phyloP scores from a whole-genome alignment of 2,888 invertebrate genomes.

The Orthosia gothica region DNA sequence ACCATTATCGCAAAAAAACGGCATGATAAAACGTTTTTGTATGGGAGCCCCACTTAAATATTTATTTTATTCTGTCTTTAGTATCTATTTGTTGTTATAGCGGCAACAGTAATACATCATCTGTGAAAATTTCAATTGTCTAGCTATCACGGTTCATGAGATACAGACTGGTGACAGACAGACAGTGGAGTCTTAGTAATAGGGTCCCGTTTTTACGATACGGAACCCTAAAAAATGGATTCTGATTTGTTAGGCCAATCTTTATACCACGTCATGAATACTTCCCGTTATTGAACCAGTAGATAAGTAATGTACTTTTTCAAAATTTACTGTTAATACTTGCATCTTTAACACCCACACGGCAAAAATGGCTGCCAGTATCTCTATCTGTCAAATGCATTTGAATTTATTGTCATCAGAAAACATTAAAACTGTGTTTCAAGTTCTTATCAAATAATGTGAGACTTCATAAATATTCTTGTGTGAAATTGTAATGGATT shows the following conservation, averaged over 20 bases:
- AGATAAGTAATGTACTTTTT: neutral
- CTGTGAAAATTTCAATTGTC: no score
- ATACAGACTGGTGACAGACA: no score
- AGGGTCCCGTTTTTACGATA: no score
- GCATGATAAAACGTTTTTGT: no score
- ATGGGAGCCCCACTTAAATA: no score
- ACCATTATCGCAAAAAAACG: no score
- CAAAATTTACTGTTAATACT: conserved; percentile 27
- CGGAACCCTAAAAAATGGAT: no score
- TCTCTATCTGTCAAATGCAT: conserved; percentile 34
- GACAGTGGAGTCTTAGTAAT: no score
- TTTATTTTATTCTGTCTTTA: no score
- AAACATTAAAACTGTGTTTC: conserved; percentile 30
- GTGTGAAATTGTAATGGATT: conserved; percentile 34
- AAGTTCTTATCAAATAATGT: conserved; percentile 21
- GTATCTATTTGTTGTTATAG: no score
- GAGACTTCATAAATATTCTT: conserved; percentile 19
- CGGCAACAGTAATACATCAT: no score
- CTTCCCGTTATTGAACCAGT: neutral
- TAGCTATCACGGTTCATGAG: no score
- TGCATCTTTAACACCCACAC: conserved; percentile 22
- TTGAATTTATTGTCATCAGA: conserved; percentile 33
- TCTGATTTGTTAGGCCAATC: neutral
- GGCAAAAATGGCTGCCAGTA: conserved; percentile 24
- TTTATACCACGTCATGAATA: neutral